phyloP scores from a whole-genome alignment of 2,888 invertebrate species.

The Heliconius hortense region DNA sequence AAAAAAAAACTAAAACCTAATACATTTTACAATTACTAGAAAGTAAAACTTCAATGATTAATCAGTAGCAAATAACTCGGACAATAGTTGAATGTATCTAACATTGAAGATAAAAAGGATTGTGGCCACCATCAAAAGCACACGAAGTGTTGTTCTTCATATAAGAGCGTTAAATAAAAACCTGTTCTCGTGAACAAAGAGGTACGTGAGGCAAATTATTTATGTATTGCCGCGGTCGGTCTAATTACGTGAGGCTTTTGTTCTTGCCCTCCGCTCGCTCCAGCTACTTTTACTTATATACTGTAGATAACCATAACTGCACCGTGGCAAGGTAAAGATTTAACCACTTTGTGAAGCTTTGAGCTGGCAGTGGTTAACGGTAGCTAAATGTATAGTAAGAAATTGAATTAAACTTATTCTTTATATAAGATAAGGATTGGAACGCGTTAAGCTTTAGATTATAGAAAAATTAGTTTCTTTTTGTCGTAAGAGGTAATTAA shows the following conservation, averaged over 20 bases:
- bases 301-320: constrained; percentile 66
- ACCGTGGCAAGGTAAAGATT: constrained; percentile 57
- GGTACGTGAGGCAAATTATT: constrained; percentile 81
- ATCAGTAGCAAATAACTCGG: constrained; percentile 33
- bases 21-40: background rate
- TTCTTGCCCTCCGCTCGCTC: constrained; percentile 60
- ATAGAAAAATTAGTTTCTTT: background rate
- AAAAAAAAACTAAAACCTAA: background rate
- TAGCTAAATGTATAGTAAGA: constrained; percentile 37
- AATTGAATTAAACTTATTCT: constrained; percentile 32
- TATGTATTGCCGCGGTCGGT: constrained; percentile 79
- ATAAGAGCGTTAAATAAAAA: constrained; percentile 78
- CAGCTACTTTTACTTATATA: constrained; percentile 58
- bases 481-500: background rate
- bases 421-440: constrained; percentile 23
- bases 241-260: constrained; percentile 80
- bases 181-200: constrained; percentile 74
- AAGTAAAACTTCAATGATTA: constrained; percentile 8
- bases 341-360: constrained; percentile 56
- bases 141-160: constrained; percentile 74
- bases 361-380: constrained; percentile 35
- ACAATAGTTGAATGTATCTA: constrained; percentile 11
- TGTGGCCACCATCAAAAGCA: constrained; percentile 69
- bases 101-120: constrained; percentile 56
- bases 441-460: background rate